These are phyloP conservation scores for Aepyceros melampus DNA, from an alignment of 2,113 vertebrate species.

Conservation along the genomic window DNA sequence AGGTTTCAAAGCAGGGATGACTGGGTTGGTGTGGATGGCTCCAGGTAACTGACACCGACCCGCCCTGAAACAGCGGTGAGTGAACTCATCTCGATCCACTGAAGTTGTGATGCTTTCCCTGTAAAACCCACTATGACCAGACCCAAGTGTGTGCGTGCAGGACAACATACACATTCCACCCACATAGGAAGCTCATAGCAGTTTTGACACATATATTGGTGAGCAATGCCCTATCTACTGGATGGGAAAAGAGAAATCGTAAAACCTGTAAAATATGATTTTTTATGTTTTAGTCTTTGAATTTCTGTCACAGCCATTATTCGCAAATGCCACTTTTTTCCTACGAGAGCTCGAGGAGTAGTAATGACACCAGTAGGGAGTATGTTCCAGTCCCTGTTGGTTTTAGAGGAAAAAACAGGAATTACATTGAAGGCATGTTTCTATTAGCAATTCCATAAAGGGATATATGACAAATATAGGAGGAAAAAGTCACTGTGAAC, in stretches of 20 bases:
- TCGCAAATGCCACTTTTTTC: background rate
- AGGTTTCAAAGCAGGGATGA: background rate
- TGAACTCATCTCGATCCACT: background rate
- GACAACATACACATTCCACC: background rate
- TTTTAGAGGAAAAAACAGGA: background rate
- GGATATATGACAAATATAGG: background rate
- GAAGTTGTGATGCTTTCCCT: background rate
- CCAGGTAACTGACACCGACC: background rate
- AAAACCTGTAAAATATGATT: background rate
- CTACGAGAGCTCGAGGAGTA: background rate
- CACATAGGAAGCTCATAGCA: background rate
- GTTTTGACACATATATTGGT: background rate
- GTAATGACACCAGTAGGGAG: background rate
- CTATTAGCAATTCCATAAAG: slow-evolving; percentile 7
- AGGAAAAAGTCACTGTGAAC: slow-evolving; percentile 45
- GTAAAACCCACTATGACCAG: background rate
- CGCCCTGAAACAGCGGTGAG: background rate
- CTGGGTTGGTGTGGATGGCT: background rate
- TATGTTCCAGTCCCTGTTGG: background rate
- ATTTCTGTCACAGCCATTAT: background rate
- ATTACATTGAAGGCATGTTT: slow-evolving; percentile 37
- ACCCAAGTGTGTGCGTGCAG: background rate
- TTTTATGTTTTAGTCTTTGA: background rate
- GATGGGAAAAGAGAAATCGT: background rate
- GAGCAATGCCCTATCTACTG: background rate